A percentile compares a stretch with the other conserved stretches of the same genome.
These are phyloP conservation scores for Malachius bipustulatus DNA, from an alignment of 2,888 invertebrate species.

Conservation along the genomic window DNA sequence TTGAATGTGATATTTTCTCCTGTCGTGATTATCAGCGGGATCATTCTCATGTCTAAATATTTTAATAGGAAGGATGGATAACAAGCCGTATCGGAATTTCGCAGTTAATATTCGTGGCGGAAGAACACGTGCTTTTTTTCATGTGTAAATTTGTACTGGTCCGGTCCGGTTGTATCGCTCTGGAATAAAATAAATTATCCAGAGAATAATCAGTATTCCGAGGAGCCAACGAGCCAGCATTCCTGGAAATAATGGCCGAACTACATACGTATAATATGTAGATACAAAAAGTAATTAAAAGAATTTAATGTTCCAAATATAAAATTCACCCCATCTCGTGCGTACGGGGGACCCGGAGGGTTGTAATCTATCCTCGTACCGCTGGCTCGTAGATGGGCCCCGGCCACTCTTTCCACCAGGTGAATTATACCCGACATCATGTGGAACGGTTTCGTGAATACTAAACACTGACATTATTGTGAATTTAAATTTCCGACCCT, in stretches of 20 bases:
- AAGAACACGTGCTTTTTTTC: constrained; percentile 26
- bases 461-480: too few species aligned
- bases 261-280: constrained; percentile 36
- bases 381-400: not conserved
- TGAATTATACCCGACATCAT: too few species aligned
- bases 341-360: not conserved
- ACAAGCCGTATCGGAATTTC: not conserved
- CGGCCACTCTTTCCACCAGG: too few species aligned
- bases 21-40: too few species aligned
- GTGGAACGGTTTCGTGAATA: too few species aligned
- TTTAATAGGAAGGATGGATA: too few species aligned
- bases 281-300: constrained; percentile 38
- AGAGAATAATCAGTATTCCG: constrained; percentile 34
- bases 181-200: constrained; percentile 32
- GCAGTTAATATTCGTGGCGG: constrained; percentile 28
- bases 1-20: too few species aligned
- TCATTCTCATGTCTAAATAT: too few species aligned
- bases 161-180: constrained; percentile 21
- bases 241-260: constrained; percentile 34
- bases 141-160: constrained; percentile 26
- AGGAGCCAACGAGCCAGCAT: constrained; percentile 26
- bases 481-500: too few species aligned
- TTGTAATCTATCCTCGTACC: constrained; percentile 1
- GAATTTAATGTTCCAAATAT: constrained; percentile 38
- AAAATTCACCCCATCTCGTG: constrained; percentile 30